Conservation (phyloP, 2,113 vertebrate genomes). For the Neoarius graeffei region DNA sequence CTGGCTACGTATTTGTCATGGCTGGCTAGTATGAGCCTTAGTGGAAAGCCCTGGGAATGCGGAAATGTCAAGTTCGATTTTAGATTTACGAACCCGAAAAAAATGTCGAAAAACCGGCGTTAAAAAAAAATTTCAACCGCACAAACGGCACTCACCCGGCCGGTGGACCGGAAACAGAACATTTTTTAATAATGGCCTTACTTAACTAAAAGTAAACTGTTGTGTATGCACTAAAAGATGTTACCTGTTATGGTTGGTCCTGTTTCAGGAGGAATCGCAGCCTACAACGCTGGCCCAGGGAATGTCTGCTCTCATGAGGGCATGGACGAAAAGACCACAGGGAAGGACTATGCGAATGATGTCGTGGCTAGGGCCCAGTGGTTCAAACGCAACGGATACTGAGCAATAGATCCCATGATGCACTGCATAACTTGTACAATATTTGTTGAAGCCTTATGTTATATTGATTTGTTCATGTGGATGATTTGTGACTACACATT, state of each 20-base stretch:
- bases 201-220: neutral
- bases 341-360: slow-evolving; percentile 68
- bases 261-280: slow-evolving; percentile 64
- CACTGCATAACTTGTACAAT: neutral
- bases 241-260: neutral
- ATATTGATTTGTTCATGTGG: neutral
- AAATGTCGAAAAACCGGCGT: too few relatives aligned
- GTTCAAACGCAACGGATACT: slow-evolving; percentile 68
- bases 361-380: slow-evolving; percentile 69
- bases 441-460: neutral
- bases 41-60: too few relatives aligned
- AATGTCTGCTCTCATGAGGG: slow-evolving; percentile 53
- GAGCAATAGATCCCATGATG: neutral
- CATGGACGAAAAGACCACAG: slow-evolving; percentile 57
- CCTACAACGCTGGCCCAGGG: slow-evolving; percentile 59
- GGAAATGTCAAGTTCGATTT: too few relatives aligned
- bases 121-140: too few relatives aligned
- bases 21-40: too few relatives aligned
- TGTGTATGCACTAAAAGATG: neutral
- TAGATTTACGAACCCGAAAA: too few relatives aligned
- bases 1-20: too few relatives aligned
- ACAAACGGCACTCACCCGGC: too few relatives aligned
- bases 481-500: neutral
- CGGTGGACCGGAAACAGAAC: too few relatives aligned
- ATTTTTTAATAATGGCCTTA: too few relatives aligned